Conservation (phyloP, 2,888 invertebrate species). For the Drosophila mimetica region DNA sequence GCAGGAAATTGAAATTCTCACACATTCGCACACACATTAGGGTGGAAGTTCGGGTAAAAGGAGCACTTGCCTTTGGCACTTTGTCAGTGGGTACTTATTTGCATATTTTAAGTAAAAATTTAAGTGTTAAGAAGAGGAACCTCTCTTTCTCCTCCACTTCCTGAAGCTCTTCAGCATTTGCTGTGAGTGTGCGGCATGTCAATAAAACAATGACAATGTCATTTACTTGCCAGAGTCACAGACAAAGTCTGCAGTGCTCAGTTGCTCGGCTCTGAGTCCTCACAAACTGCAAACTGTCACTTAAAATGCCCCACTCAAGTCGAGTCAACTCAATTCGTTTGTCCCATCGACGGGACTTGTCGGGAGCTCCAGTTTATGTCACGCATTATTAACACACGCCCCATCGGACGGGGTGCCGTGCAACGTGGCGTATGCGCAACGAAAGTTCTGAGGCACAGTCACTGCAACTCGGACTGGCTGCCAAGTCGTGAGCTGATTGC, state of each 20-base stretch:
- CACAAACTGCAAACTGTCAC: conserved; percentile 57
- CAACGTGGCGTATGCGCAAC: conserved; percentile 72
- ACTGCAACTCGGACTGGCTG: conserved; percentile 43
- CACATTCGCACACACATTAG: conserved; percentile 52
- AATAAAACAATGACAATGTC: conserved; percentile 74
- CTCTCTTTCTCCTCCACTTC: no score
- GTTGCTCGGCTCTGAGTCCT: not conserved
- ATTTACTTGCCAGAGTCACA: conserved; percentile 20
- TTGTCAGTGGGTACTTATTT: conserved; percentile 62
- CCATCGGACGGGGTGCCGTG: conserved; percentile 49
- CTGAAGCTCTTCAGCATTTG: not conserved
- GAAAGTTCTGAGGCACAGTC: conserved; percentile 35
- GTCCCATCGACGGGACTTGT: conserved; percentile 62
- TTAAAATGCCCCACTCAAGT: conserved; percentile 69
- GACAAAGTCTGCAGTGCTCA: conserved; percentile 30
- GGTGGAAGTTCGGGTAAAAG: conserved; percentile 8
- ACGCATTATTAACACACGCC: conserved; percentile 79
- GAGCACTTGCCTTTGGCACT: conserved; percentile 39
- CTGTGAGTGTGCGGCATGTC: conserved; percentile 37
- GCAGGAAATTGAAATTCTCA: conserved; percentile 74
- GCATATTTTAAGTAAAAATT: conserved; percentile 71
- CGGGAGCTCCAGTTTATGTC: conserved; percentile 68
- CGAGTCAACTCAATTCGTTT: conserved; percentile 69
- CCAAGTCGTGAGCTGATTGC: conserved; percentile 75
- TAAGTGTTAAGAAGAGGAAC: conserved; percentile 53